These are phyloP conservation scores for Cydia pomonella DNA, from an alignment of 1,140 invertebrate genomes.

Conservation along the genomic window DNA sequence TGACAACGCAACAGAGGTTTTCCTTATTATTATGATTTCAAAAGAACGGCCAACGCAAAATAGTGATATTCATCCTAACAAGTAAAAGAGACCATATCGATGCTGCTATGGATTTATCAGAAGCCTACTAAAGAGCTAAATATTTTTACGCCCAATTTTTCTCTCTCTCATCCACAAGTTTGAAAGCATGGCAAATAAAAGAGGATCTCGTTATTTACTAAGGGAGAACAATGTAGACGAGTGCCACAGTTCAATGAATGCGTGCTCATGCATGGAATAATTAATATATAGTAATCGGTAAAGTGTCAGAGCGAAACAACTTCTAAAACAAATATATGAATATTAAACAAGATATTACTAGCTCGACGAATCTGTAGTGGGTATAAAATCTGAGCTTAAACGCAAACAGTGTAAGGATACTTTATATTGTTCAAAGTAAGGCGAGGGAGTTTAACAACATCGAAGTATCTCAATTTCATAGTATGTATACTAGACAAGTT, in stretches of 20 bases:
- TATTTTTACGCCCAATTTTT: neutral
- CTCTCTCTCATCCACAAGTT: neutral
- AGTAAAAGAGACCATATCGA: too few species aligned
- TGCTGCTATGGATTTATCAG: neutral
- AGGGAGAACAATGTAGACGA: conserved; percentile 40
- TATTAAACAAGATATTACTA: conserved; percentile 64
- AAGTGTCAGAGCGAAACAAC: conserved; percentile 62
- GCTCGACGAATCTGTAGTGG: conserved; percentile 10
- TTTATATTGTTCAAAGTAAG: too few species aligned
- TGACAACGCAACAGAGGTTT: too few species aligned
- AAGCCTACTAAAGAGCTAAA: neutral
- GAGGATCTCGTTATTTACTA: conserved; percentile 43
- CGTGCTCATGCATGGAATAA: conserved; percentile 62
- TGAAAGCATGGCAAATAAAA: conserved; percentile 36
- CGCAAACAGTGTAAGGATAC: neutral
- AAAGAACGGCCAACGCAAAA: too few species aligned
- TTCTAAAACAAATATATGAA: conserved; percentile 75
- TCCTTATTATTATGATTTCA: too few species aligned
- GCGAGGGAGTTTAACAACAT: too few species aligned
- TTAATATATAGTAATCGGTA: conserved; percentile 66
- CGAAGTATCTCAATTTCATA: too few species aligned
- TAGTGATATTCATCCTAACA: too few species aligned
- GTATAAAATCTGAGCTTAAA: conserved; percentile 5
- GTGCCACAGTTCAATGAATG: conserved; percentile 55
- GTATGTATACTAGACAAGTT: too few species aligned